phyloP scores from a whole-genome alignment of 2,888 invertebrate genomes.

The Nectonema munidae region DNA sequence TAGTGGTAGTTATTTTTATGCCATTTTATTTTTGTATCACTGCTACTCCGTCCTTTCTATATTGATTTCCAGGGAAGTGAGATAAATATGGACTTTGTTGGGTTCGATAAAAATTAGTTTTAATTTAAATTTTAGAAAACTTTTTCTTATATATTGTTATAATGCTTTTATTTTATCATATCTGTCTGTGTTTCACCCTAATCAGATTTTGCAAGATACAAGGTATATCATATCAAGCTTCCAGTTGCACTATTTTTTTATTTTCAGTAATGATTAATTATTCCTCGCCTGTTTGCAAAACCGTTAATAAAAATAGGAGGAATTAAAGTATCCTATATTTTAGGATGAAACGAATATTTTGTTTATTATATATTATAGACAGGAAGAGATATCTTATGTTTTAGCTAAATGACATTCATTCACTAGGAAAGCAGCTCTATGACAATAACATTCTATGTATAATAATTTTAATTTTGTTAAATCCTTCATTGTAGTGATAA shows the following conservation, averaged over 20 bases:
- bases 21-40: neutral
- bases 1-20: constrained; percentile 28
- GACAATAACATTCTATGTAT: neutral
- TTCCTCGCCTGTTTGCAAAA: too few species aligned
- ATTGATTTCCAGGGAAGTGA: too few species aligned
- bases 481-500: constrained; percentile 34
- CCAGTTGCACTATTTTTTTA: too few species aligned
- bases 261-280: too few species aligned
- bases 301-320: too few species aligned
- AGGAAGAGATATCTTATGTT: neutral
- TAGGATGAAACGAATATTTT: too few species aligned
- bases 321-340: too few species aligned
- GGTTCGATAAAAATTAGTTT: neutral
- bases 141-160: too few species aligned
- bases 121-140: neutral
- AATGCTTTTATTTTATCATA: too few species aligned
- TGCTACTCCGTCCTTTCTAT: neutral
- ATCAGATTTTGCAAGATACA: too few species aligned
- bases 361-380: neutral
- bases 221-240: too few species aligned
- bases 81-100: neutral
- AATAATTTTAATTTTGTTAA: constrained; percentile 10
- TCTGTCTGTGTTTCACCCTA: too few species aligned
- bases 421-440: neutral
- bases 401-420: neutral